Evolutionary conservation across 2,113 vertebrate genomes (phyloP).

Genomic region (Onychostruthus taczanowskii): DNA sequence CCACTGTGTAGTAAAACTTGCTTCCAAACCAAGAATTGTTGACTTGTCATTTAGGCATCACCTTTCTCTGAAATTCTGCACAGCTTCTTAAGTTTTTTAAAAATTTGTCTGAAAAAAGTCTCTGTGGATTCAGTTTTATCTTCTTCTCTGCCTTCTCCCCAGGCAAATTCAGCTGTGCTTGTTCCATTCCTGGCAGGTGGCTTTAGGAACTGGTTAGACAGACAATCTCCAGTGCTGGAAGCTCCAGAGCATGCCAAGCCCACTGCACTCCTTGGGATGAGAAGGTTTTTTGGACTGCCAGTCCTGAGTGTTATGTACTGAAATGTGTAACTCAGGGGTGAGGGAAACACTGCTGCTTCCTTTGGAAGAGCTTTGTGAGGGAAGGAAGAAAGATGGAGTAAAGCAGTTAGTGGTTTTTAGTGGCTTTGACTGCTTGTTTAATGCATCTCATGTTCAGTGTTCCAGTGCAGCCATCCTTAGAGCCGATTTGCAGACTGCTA

Average conservation of each 20-base stretch:
- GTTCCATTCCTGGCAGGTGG: neutral
- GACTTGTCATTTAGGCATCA: neutral
- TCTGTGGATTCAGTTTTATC: neutral
- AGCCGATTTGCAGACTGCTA: neutral
- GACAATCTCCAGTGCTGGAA: neutral
- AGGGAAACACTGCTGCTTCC: neutral
- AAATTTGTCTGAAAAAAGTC: neutral
- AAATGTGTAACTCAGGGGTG: rapidly evolving
- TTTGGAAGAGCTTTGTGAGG: neutral
- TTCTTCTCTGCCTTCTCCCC: neutral
- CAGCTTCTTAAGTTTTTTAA: neutral
- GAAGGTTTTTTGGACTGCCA: neutral
- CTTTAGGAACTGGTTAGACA: neutral
- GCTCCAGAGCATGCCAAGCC: neutral
- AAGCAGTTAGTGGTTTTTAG: neutral
- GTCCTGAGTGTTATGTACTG: neutral
- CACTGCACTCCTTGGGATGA: neutral
- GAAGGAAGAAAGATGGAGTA: neutral
- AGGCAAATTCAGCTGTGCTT: neutral
- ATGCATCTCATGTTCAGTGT: neutral
- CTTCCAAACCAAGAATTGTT: neutral
- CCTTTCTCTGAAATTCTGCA: neutral
- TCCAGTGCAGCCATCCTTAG: neutral
- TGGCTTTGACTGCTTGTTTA: neutral
- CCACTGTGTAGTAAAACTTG: neutral